Evolutionary conservation across 2,888 invertebrate genomes (phyloP).

Genomic region (Punctoribates punctum): DNA sequence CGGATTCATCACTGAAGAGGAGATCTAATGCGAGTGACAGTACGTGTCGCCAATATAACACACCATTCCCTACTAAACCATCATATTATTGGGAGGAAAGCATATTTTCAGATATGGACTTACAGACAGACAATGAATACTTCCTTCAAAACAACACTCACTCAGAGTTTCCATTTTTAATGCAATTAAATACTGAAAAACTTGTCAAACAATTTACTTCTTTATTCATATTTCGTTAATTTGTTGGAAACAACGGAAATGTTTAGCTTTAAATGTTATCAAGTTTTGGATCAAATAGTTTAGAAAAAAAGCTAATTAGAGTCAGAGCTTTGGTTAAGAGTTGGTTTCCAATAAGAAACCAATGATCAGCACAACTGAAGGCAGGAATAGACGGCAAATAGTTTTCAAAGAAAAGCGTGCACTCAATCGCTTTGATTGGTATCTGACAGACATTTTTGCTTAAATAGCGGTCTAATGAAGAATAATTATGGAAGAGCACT

Average conservation of each 20-base stretch:
- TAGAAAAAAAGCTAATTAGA: too few species aligned
- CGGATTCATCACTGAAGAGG: conserved; percentile 18
- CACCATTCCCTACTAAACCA: conserved; percentile 1
- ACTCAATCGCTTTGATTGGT: conserved; percentile 10
- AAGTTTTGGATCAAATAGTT: too few species aligned
- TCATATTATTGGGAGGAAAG: not conserved
- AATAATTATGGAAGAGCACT: conserved; percentile 14
- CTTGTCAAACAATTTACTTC: too few species aligned
- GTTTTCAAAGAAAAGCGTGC: conserved; percentile 10
- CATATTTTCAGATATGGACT: not conserved
- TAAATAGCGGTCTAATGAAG: conserved; percentile 25
- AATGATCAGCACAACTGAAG: not conserved
- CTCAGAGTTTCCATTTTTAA: too few species aligned
- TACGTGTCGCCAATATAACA: conserved; percentile 19
- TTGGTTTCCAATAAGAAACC: too few species aligned
- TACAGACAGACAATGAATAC: not conserved
- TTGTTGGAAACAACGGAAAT: too few species aligned
- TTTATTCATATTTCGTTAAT: too few species aligned
- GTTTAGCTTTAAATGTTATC: too few species aligned
- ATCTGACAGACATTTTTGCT: conserved; percentile 9
- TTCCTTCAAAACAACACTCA: too few species aligned
- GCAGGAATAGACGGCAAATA: not conserved
- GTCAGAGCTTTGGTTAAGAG: too few species aligned
- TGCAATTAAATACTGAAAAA: too few species aligned
- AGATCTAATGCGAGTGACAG: conserved; percentile 16